phyloP scores from a whole-genome alignment of 2,113 vertebrate species.

The Ptilorrhoa leucosticta region DNA sequence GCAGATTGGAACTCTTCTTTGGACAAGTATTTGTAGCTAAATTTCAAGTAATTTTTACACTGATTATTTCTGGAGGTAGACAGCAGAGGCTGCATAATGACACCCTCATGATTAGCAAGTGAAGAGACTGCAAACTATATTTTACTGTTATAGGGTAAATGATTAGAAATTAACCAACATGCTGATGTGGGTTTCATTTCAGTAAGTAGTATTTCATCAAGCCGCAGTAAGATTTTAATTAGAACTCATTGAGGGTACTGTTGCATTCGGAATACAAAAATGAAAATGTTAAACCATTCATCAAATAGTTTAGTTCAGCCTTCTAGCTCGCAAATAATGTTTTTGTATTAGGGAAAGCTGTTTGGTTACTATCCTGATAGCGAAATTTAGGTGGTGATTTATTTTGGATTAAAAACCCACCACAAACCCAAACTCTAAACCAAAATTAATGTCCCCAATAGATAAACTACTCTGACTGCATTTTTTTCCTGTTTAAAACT shows the following conservation, averaged over 20 bases:
- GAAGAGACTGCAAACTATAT: conserved; percentile 22
- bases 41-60: conserved; percentile 49
- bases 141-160: conserved; percentile 40
- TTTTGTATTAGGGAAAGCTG: not conserved
- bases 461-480: not conserved
- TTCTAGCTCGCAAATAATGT: not conserved
- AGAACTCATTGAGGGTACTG: conserved; percentile 19
- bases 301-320: not conserved
- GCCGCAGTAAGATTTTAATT: conserved; percentile 17
- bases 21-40: conserved; percentile 43
- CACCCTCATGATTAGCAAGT: conserved; percentile 26
- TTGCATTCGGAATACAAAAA: conserved; percentile 2
- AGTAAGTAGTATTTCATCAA: conserved; percentile 45
- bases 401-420: not conserved
- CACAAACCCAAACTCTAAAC: not conserved
- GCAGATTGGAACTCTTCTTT: conserved; percentile 32
- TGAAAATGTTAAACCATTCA: not conserved
- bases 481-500: not conserved
- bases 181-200: conserved; percentile 32
- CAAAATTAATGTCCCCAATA: not conserved
- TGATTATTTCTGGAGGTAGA: conserved; percentile 52
- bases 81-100: conserved; percentile 37
- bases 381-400: not conserved
- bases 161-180: conserved; percentile 50
- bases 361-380: not conserved